phyloP scores from a whole-genome alignment of 1,140 invertebrate species.

The Mizuhopecten yessoensis region DNA sequence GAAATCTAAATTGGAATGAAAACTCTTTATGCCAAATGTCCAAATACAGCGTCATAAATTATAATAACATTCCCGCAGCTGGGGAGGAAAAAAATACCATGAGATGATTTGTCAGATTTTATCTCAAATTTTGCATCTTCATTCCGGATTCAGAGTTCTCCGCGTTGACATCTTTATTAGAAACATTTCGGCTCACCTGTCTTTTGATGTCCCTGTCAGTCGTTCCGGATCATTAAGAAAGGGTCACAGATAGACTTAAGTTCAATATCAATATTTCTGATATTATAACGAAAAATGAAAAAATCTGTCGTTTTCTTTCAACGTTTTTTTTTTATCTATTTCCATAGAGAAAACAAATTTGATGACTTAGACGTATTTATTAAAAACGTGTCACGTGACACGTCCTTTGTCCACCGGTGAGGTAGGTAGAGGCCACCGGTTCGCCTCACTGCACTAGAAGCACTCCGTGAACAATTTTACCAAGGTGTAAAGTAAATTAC shows the following conservation, averaged over 20 bases:
- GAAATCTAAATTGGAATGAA: background rate
- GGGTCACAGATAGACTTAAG: background rate
- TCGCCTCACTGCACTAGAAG: background rate
- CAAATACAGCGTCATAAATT: slow-evolving; percentile 11
- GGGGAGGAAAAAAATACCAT: background rate
- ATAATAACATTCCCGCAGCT: slow-evolving; percentile 33
- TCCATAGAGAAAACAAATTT: background rate
- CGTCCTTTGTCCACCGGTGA: background rate
- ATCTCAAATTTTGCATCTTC: slow-evolving; percentile 4
- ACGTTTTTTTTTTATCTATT: background rate
- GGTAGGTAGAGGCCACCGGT: background rate
- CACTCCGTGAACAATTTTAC: background rate
- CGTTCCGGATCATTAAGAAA: slow-evolving; percentile 21
- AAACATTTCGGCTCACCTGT: background rate
- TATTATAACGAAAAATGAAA: background rate
- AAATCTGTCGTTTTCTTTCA: slow-evolving; percentile 9
- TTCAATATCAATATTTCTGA: slow-evolving; percentile 23
- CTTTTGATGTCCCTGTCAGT: background rate
- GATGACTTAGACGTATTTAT: background rate
- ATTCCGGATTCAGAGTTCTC: background rate
- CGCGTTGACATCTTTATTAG: slow-evolving; percentile 24
- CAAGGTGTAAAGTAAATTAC: slow-evolving; percentile 35
- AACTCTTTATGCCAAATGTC: background rate
- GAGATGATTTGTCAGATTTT: slow-evolving; percentile 6
- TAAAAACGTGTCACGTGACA: background rate